Evolutionary conservation across 2,113 vertebrate species (phyloP).

Genomic region (Indicator indicator): DNA sequence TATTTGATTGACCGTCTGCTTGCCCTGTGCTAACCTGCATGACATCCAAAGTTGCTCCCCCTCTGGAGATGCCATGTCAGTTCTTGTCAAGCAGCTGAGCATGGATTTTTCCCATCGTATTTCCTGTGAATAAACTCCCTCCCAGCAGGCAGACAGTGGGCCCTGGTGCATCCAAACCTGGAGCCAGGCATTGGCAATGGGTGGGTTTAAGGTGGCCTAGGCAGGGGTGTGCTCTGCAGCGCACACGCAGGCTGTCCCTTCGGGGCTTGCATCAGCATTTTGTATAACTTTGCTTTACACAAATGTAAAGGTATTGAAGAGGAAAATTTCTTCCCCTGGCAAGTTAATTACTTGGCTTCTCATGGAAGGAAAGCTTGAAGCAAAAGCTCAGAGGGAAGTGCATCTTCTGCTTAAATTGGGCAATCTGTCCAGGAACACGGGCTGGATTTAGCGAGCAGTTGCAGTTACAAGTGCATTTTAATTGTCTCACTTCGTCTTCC

Average conservation of each 20-base stretch:
- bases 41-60: constrained; percentile 85
- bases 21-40: constrained; percentile 86
- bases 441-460: neutral
- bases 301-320: neutral
- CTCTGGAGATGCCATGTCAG: constrained; percentile 83
- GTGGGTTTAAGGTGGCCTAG: constrained; percentile 29
- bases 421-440: neutral
- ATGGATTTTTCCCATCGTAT: constrained; percentile 81
- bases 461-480: neutral
- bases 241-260: neutral
- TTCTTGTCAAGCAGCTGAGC: constrained; percentile 83
- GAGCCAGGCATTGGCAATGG: neutral
- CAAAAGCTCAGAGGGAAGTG: neutral
- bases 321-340: constrained; percentile 39
- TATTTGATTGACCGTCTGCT: constrained; percentile 91
- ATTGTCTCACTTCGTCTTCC: neutral
- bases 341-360: constrained; percentile 48
- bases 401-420: neutral
- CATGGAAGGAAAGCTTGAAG: constrained; percentile 23
- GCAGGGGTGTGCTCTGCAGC: neutral
- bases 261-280: neutral
- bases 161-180: neutral
- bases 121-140: constrained; percentile 84
- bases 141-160: constrained; percentile 78
- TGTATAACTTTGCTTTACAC: neutral